Evolutionary conservation across 2,888 invertebrate species (phyloP), one percentile per base, ranked within the genome.

Genomic region (Drosophila peninsularis): DNA sequence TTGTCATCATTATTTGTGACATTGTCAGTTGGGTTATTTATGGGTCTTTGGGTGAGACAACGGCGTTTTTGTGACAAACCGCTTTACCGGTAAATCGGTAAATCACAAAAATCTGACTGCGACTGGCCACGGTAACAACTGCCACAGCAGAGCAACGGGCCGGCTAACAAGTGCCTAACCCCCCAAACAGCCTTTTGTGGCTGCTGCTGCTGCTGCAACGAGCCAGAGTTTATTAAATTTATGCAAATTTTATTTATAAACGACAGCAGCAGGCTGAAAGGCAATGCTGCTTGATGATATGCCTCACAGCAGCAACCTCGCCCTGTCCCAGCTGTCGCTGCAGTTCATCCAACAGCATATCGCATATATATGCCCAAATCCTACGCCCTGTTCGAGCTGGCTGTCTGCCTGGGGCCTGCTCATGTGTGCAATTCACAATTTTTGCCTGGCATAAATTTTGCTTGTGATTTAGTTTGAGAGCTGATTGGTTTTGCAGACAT

Each of bases 21-120:
- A 89, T 68, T 78, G 89, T 68, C 79, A 80, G 56, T 67, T 57
- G 75, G 71, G 71, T 85, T 85, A 84, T 86, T 91, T 90, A 90
- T 90, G 90, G 90, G 90, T 90, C 90, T 90, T 80, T 90, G 90
- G 90, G 90, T 90, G 90, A 90, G 88, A 77, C 88, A 85, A 89
- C 88, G 85, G 85, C 64, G 79, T 81, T 82, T 49, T 78, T 88
- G 87, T 80, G 89, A 89, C 81, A 89, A 89, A 84, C 88, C 85
- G 85, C 89, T 87, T 82, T 80, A 85, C 82, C 85, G 89, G 85
- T 87, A 89, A 89, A 85, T 89, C 85, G 85, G 85, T 85, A 85
- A 85, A 89, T 85, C 85, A 84, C 85, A 89, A 84, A 89, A 84
- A 88, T 85, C 83, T 53, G 69, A 62, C 78, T 80, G 55, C 57